Evolutionary conservation across 2,888 invertebrate species (phyloP).

Genomic region (Allygus modestus): DNA sequence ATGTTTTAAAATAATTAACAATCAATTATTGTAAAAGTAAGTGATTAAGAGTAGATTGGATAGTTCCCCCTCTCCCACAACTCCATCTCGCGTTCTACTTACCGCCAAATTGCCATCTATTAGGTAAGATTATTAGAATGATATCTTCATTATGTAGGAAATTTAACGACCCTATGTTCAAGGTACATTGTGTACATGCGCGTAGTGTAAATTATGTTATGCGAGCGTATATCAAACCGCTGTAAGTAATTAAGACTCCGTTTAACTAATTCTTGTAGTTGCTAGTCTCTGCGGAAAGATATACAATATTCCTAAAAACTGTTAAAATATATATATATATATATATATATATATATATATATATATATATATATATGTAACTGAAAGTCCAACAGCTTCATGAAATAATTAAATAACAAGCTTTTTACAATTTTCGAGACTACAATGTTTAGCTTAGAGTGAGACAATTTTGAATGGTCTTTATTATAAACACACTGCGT

Average conservation of each 20-base stretch:
- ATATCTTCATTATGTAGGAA: conserved; percentile 21
- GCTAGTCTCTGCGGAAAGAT: no score
- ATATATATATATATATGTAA: no score
- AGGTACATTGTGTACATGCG: background rate
- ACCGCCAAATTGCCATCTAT: conserved; percentile 6
- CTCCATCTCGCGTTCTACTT: conserved; percentile 21
- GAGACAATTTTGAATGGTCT: no score
- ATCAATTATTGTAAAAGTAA: conserved; percentile 60
- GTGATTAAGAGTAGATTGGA: conserved; percentile 43
- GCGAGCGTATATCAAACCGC: background rate
- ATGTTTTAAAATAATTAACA: conserved; percentile 62
- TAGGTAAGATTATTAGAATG: conserved; percentile 8
- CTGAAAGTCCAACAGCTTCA: no score
- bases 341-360: no score
- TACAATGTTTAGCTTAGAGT: no score
- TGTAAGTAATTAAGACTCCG: background rate
- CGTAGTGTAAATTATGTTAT: background rate
- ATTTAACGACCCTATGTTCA: background rate
- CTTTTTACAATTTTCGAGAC: no score
- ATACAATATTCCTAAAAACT: no score
- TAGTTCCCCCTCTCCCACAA: background rate
- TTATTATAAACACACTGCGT: no score
- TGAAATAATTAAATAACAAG: no score
- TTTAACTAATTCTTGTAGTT: background rate
- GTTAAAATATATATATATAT: no score